A percentile compares a stretch with the other conserved stretches of the same genome.
phyloP scores from a whole-genome alignment of 2,888 invertebrate genomes.

The Tricholauxania praeusta region DNA sequence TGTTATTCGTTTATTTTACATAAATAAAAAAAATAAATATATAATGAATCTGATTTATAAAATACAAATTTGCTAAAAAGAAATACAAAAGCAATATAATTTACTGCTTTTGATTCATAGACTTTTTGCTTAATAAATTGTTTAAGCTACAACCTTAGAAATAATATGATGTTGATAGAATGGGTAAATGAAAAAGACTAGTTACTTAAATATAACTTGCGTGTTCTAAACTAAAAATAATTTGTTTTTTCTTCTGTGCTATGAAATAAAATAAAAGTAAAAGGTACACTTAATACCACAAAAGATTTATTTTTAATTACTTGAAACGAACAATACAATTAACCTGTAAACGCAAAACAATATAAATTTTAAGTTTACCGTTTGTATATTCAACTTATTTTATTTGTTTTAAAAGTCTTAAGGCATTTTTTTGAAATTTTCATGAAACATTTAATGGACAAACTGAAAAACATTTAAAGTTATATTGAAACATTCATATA shows the following conservation, averaged over 20 bases:
- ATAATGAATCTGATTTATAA: background rate
- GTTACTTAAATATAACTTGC: constrained; percentile 1
- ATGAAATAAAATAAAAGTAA: too few species aligned
- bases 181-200: constrained; percentile 63
- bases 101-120: background rate
- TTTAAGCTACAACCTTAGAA: background rate
- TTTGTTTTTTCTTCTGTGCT: background rate
- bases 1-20: background rate
- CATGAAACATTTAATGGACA: too few species aligned
- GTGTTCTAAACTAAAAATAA: background rate
- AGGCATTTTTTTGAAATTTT: too few species aligned
- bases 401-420: too few species aligned
- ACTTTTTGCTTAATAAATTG: too few species aligned
- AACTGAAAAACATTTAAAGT: too few species aligned
- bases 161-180: constrained; percentile 53
- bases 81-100: too few species aligned
- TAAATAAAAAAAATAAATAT: background rate
- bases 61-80: too few species aligned
- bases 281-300: too few species aligned
- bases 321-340: background rate
- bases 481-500: too few species aligned
- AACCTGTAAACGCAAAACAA: constrained; percentile 6
- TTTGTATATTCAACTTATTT: too few species aligned
- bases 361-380: background rate
- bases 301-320: too few species aligned